Conservation (phyloP, 1,140 invertebrate species). For the Drosophila albomicans region DNA sequence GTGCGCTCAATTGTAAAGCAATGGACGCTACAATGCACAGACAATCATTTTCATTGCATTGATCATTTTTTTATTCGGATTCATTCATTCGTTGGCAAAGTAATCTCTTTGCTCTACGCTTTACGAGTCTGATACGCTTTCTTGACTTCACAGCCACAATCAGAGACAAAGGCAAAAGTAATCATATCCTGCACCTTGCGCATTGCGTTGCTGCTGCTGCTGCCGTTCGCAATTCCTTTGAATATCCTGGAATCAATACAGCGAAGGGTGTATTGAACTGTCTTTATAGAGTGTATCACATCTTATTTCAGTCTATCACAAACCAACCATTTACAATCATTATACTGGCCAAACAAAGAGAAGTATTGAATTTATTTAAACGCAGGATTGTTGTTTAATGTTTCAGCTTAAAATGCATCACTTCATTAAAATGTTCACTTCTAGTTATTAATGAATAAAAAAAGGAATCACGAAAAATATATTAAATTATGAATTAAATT, state of each 20-base stretch:
- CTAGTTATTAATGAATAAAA: no score
- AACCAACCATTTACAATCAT: no score
- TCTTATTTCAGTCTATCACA: no score
- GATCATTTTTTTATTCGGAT: slow-evolving; percentile 83
- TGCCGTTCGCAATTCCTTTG: slow-evolving; percentile 29
- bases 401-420: no score
- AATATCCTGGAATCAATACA: neutral
- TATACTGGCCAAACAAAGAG: no score
- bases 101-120: slow-evolving; percentile 79
- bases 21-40: slow-evolving; percentile 68
- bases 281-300: no score
- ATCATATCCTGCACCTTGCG: slow-evolving; percentile 61
- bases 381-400: no score
- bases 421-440: no score
- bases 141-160: slow-evolving; percentile 66
- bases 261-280: neutral
- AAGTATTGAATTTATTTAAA: no score
- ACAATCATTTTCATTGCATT: slow-evolving; percentile 83
- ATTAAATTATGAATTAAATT: no score
- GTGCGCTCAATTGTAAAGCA: slow-evolving; percentile 74
- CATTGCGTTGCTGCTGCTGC: neutral
- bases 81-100: slow-evolving; percentile 81
- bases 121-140: slow-evolving; percentile 57
- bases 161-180: slow-evolving; percentile 76
- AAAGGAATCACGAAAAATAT: no score